Evolutionary conservation across 2,113 vertebrate genomes (phyloP).

Genomic region (Puffinus mauretanicus): DNA sequence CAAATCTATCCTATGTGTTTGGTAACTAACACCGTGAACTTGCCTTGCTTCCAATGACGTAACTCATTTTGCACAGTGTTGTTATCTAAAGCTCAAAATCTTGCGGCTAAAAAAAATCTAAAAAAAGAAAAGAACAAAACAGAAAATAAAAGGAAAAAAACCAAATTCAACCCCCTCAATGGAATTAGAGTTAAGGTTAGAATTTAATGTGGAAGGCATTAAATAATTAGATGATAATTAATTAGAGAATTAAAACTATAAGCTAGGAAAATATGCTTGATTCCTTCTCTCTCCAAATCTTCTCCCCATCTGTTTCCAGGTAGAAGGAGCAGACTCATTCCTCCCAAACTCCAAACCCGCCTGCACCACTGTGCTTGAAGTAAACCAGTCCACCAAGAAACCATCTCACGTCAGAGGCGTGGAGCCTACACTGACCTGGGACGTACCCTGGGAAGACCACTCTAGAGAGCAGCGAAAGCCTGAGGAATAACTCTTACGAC

Average conservation of each 20-base stretch:
- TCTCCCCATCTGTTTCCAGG: background rate
- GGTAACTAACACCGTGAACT: background rate
- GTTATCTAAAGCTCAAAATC: background rate
- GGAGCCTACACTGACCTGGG: background rate
- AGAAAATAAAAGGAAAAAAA: background rate
- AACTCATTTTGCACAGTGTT: background rate
- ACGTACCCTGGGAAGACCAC: background rate
- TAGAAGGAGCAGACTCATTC: background rate
- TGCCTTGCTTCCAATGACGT: background rate
- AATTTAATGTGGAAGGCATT: background rate
- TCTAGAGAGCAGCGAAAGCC: background rate
- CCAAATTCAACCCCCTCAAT: background rate
- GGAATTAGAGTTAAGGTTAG: background rate
- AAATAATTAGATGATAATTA: background rate
- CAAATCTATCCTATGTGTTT: background rate
- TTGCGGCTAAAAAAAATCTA: too few species aligned
- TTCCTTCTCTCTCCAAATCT: background rate
- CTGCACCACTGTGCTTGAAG: background rate
- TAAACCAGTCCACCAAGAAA: background rate
- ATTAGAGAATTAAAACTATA: background rate
- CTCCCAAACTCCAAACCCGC: background rate
- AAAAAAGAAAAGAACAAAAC: background rate
- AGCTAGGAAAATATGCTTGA: background rate
- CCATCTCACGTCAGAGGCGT: background rate
- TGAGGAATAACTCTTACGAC: rapidly evolving